Evolutionary conservation across 2,113 vertebrate genomes (phyloP).

Genomic region (Misgurnus anguillicaudatus): DNA sequence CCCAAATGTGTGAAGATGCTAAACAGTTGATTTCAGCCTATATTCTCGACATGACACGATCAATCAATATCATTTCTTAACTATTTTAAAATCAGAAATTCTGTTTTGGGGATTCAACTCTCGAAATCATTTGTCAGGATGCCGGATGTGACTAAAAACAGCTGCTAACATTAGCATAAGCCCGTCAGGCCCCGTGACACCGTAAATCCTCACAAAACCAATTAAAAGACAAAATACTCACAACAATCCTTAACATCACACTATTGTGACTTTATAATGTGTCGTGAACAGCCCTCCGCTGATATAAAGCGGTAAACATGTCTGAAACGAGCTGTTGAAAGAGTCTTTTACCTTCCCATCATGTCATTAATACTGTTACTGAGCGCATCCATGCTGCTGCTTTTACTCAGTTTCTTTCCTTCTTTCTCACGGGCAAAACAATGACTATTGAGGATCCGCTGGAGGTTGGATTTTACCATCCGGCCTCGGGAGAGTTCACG

Average conservation of each 20-base stretch:
- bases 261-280: too few species aligned
- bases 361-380: slow-evolving; percentile 78
- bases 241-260: not conserved
- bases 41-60: not conserved
- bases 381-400: slow-evolving; percentile 72
- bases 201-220: not conserved
- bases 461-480: slow-evolving; percentile 88
- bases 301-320: not conserved
- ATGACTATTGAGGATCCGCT: slow-evolving; percentile 86
- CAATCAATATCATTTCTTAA: fast-evolving
- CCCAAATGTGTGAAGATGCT: not conserved
- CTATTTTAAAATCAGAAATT: not conserved
- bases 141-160: not conserved
- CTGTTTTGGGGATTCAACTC: too few species aligned
- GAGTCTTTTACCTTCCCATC: slow-evolving; percentile 77
- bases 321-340: not conserved
- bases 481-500: slow-evolving; percentile 79
- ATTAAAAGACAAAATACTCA: not conserved
- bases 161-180: slow-evolving; percentile 53
- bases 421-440: slow-evolving; percentile 86
- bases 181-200: not conserved
- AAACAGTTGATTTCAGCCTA: not conserved
- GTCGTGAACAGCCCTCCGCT: fast-evolving
- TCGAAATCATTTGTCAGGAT: too few species aligned
- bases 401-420: slow-evolving; percentile 73